These are phyloP conservation scores for Cheilosia pagana DNA, from an alignment of 2,888 invertebrate species.

Conservation along the genomic window DNA sequence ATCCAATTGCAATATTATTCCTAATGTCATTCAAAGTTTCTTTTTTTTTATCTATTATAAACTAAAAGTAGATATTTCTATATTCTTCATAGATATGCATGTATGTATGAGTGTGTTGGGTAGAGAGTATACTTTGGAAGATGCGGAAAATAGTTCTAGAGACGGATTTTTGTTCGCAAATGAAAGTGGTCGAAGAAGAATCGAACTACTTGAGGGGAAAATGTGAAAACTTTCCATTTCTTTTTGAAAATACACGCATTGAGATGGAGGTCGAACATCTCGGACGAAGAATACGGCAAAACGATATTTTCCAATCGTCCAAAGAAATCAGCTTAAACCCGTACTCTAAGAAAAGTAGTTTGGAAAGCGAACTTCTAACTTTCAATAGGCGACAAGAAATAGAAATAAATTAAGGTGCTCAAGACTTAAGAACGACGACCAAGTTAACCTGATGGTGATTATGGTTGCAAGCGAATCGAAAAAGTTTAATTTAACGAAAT, in stretches of 20 bases:
- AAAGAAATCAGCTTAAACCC: constrained; percentile 21
- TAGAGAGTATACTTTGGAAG: background rate
- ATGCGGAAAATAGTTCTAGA: constrained; percentile 14
- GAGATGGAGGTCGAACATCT: constrained; percentile 38
- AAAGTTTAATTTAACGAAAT: constrained; percentile 31
- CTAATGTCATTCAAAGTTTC: constrained; percentile 56
- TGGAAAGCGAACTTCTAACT: constrained; percentile 39
- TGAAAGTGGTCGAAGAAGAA: constrained; percentile 48
- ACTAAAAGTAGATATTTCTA: constrained; percentile 40
- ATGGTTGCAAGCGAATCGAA: constrained; percentile 26
- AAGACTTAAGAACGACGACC: constrained; percentile 22
- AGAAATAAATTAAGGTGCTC: constrained; percentile 17
- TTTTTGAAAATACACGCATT: constrained; percentile 7
- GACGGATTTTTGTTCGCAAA: constrained; percentile 54
- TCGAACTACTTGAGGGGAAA: constrained; percentile 50
- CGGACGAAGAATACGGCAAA: constrained; percentile 18
- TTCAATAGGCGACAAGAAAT: constrained; percentile 48
- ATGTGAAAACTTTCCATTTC: constrained; percentile 46
- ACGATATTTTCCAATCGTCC: constrained; percentile 17
- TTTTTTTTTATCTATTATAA: constrained; percentile 51
- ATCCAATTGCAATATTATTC: constrained; percentile 53
- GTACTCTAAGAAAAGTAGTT: constrained; percentile 15
- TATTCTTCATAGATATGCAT: background rate
- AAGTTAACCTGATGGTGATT: constrained; percentile 52
- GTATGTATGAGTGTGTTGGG: background rate